A percentile compares a stretch with the other conserved stretches of the same genome.
These are phyloP conservation scores for Drepana arcuata DNA, from an alignment of 1,140 invertebrate genomes.

Conservation along the genomic window DNA sequence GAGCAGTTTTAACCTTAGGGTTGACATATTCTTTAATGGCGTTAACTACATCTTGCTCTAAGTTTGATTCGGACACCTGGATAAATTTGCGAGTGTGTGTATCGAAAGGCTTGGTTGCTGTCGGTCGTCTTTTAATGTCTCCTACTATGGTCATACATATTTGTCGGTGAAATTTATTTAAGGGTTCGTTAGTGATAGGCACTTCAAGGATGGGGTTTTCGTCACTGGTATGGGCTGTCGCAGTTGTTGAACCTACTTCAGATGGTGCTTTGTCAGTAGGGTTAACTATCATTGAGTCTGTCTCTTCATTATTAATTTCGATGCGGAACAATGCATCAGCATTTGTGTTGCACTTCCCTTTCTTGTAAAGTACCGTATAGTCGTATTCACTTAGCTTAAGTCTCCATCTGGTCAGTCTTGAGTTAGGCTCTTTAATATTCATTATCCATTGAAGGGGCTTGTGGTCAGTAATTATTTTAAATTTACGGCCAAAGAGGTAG, in stretches of 20 bases:
- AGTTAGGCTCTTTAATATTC: conserved; percentile 5
- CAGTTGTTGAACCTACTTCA: neutral
- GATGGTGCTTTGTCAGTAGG: neutral
- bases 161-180: conserved; percentile 9
- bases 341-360: conserved; percentile 7
- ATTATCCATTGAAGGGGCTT: conserved; percentile 9
- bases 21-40: neutral
- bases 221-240: neutral
- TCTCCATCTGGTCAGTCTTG: conserved; percentile 8
- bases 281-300: conserved; percentile 3
- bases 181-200: conserved; percentile 4
- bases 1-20: neutral
- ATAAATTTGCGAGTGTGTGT: conserved; percentile 6
- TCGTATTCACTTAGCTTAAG: conserved; percentile 9
- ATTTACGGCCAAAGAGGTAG: neutral
- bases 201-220: conserved; percentile 10
- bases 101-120: conserved; percentile 7
- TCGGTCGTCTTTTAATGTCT: conserved; percentile 7
- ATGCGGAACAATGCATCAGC: conserved; percentile 4
- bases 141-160: conserved; percentile 6
- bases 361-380: conserved; percentile 3
- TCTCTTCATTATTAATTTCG: conserved; percentile 8
- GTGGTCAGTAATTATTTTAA: conserved; percentile 5
- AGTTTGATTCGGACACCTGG: conserved; percentile 9
- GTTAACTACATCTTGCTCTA: conserved; percentile 1